Evolutionary conservation across 2,113 vertebrate species (phyloP).

Genomic region (Chamaetylas fuelleborni): DNA sequence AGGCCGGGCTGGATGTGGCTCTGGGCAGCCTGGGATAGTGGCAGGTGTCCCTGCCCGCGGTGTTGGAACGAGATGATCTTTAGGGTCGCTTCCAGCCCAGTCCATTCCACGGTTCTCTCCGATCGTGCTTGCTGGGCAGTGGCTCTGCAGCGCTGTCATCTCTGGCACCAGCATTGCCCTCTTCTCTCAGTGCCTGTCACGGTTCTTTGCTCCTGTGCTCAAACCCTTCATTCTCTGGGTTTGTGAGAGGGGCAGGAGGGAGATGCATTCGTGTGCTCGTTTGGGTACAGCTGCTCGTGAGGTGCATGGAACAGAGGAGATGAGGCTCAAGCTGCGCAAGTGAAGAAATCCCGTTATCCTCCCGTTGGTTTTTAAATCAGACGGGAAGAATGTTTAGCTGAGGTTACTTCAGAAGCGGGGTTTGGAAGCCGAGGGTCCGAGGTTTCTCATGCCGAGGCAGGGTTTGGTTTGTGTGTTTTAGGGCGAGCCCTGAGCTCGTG

Average conservation of each 20-base stretch:
- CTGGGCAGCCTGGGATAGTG: background rate
- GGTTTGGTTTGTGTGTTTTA: background rate
- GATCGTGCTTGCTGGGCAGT: accelerated
- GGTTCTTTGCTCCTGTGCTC: background rate
- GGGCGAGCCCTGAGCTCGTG: accelerated
- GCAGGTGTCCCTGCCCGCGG: background rate
- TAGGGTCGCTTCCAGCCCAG: background rate
- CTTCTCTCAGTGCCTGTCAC: accelerated
- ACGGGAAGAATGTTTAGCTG: background rate
- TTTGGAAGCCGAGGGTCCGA: background rate
- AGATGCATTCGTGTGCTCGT: accelerated
- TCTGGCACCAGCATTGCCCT: accelerated
- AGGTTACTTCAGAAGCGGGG: background rate
- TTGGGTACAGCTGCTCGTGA: background rate
- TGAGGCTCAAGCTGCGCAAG: background rate
- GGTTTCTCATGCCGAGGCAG: background rate
- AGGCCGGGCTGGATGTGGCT: background rate
- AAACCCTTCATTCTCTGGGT: accelerated
- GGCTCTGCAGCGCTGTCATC: background rate
- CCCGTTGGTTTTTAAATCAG: background rate
- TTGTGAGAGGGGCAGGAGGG: background rate
- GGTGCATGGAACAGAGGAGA: background rate
- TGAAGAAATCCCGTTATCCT: background rate
- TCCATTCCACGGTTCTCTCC: accelerated
- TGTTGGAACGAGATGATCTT: background rate